Conservation (phyloP, 1,140 invertebrate genomes). For the Oedothorax gibbosus region DNA sequence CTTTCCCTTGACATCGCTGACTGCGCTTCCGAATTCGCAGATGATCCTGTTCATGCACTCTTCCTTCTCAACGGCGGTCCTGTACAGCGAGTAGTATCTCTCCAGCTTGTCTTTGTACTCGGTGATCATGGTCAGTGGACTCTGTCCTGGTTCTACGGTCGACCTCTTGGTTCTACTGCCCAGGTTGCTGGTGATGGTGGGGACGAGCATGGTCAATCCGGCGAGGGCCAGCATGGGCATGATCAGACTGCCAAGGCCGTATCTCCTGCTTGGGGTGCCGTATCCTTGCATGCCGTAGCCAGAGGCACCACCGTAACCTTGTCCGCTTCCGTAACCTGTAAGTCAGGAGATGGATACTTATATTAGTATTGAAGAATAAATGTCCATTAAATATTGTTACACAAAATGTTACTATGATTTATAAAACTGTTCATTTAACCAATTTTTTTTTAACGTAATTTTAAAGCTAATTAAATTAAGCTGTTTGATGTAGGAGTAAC, state of each 20-base stretch:
- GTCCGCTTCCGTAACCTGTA: not conserved
- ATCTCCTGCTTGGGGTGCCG: conserved; percentile 54
- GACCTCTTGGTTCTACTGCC: conserved; percentile 52
- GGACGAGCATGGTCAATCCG: conserved; percentile 64
- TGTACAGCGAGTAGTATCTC: conserved; percentile 64
- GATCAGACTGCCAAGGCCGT: conserved; percentile 64
- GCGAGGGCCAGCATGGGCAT: conserved; percentile 65
- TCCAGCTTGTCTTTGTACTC: conserved; percentile 64
- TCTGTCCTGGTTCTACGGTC: conserved; percentile 4
- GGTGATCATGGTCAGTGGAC: conserved; percentile 41
- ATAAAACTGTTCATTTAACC: too few relatives aligned
- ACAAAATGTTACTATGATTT: too few relatives aligned
- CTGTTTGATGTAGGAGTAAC: too few relatives aligned
- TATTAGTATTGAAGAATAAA: too few relatives aligned
- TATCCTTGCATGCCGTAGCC: conserved; percentile 57
- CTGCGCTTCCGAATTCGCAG: conserved; percentile 65
- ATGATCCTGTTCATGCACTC: conserved; percentile 66
- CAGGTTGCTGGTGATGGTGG: conserved; percentile 64
- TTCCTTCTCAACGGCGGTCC: conserved; percentile 65
- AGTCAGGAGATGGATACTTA: not conserved
- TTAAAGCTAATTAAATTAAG: too few relatives aligned
- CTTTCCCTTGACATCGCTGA: conserved; percentile 65
- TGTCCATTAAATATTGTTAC: too few relatives aligned
- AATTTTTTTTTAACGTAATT: too few relatives aligned
- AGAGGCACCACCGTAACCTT: not conserved